Evolutionary conservation across 2,797 vertebrate genomes (phyloP).

Genomic region (Tolypeutes matacus): DNA sequence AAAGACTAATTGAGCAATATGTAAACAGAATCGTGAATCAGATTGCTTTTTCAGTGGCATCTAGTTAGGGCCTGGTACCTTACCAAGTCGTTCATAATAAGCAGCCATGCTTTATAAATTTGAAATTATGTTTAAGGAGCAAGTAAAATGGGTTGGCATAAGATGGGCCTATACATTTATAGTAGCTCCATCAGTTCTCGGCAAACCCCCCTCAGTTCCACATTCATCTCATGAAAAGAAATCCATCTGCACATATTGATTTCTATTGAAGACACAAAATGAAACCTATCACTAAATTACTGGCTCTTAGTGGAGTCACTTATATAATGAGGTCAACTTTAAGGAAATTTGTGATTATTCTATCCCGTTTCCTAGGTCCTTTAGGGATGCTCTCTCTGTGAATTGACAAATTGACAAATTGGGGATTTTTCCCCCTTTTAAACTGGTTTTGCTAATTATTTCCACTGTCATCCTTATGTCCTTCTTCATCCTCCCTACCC

Average conservation of each 20-base stretch:
- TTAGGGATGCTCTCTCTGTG: not conserved
- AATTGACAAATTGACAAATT: conserved; percentile 39
- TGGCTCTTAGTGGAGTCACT: not conserved
- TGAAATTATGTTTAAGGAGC: conserved; percentile 27
- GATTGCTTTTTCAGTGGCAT: conserved; percentile 48
- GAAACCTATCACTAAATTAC: conserved; percentile 5
- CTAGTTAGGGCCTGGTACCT: conserved; percentile 63
- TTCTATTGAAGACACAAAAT: conserved; percentile 4
- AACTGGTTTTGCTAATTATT: not conserved
- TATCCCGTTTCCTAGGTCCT: not conserved
- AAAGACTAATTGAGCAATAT: conserved; percentile 44
- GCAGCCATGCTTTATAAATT: not conserved
- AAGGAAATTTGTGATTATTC: conserved; percentile 12
- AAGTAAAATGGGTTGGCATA: conserved; percentile 58
- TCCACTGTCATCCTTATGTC: not conserved
- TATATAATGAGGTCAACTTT: conserved; percentile 5
- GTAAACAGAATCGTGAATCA: conserved; percentile 68
- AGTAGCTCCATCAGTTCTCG: not conserved
- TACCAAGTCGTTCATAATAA: conserved; percentile 65
- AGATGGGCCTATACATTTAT: conserved; percentile 42
- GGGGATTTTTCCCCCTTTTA: not conserved
- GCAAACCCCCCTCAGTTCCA: not conserved
- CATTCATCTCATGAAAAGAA: conserved; percentile 49
- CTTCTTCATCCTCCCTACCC: not conserved
- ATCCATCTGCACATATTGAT: conserved; percentile 50